Conservation (phyloP, 2,113 vertebrate genomes). For the Candoia aspera region DNA sequence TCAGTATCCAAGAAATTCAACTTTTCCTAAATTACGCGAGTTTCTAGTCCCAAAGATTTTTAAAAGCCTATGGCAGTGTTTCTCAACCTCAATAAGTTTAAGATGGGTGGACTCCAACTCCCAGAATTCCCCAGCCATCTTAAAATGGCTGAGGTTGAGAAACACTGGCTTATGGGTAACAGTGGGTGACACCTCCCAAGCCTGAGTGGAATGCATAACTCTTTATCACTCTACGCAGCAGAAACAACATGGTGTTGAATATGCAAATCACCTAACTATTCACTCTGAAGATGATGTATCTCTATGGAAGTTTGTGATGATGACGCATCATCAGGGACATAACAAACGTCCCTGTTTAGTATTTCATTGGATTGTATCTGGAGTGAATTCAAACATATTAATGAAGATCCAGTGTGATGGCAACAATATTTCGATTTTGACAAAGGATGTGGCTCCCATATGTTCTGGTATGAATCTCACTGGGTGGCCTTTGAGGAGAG, state of each 20-base stretch:
- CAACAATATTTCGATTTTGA: not conserved
- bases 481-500: conserved; percentile 5
- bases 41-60: conserved; percentile 11
- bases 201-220: not conserved
- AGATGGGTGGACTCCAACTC: no score
- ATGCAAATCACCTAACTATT: not conserved
- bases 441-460: not conserved
- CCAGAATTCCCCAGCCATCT: no score
- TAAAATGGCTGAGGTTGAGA: no score
- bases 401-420: not conserved
- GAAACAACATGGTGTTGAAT: not conserved
- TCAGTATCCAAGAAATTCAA: not conserved
- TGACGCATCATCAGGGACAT: no score
- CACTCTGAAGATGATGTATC: not conserved
- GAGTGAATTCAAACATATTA: not conserved
- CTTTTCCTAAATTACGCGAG: not conserved
- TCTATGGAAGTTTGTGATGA: not conserved
- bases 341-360: not conserved
- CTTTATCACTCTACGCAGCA: no score
- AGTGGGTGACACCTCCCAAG: not conserved
- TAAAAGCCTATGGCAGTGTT: no score
- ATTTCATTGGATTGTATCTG: not conserved
- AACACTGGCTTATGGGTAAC: no score
- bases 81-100: no score
- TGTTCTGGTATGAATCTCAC: not conserved